Base-by-base conservation (phyloP, 1,140 invertebrate species). In the Macrosteles quadrilineatus region DNA sequence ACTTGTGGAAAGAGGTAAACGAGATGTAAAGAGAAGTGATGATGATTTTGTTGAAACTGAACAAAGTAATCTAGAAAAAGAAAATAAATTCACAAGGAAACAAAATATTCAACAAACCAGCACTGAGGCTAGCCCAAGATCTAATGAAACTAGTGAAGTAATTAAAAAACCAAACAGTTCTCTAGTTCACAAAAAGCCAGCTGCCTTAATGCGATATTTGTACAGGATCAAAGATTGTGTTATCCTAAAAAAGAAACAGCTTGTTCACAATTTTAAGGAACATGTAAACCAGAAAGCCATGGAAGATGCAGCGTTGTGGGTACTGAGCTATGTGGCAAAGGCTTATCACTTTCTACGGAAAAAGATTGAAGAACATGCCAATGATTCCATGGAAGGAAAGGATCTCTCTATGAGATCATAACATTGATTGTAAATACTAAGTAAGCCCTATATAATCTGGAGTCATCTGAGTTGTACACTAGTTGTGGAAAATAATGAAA, bases 191-290 rank as follows among this genome's bases (percentile, higher is more conserved):
- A 50, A 50, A 21, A 50, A 19, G 21, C 47, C 14, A 21, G 47
- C 14, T 9, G 21, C 21, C 4, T 21, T 50, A n/a, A 50, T 50
- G 47, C 4, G n/a, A 21, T 50, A 50, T 21, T 50, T 50, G 47
- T 50, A 50, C 47, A 50, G 21, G 21, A 50, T 50, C 4, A 50
- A 50, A 50, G 47, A 50, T n/a, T 50, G 47, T 50, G 47, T 50
- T 9, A 50, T 50, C 4, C 21, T 50, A 4, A 50, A 50, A n/a
- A 50, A 50, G 47, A 50, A 17, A 19, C 47, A 50, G 47, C 4
- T 50, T 9, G 47, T 50, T 4, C 4, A n/a, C 4, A 21, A 21
- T 19, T 4, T 50, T 4, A 50, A 50, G 47, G 47, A 17, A 50
- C 21, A 21, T 50, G n/a, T 21, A 3, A 50, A 50, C 47, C 47